Conservation (phyloP, 2,888 invertebrate species). For the Mellilla xanthometata region DNA sequence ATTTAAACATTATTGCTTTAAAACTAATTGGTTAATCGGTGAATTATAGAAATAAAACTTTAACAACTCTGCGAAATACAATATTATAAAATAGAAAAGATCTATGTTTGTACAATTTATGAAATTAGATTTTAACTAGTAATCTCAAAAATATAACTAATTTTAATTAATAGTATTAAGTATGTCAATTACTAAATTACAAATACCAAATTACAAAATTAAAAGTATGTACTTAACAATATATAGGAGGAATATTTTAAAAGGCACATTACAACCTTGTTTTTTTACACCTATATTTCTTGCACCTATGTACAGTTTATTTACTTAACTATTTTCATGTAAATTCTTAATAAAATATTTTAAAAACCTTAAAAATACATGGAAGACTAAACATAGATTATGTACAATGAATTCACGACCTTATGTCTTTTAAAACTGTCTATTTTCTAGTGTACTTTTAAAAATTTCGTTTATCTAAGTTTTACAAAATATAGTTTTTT, state of each 20-base stretch:
- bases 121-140: conserved; percentile 47
- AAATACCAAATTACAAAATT: conserved; percentile 15
- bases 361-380: conserved; percentile 43
- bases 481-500: conserved; percentile 47
- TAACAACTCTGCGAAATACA: conserved; percentile 72
- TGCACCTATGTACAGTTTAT: conserved; percentile 32
- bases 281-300: conserved; percentile 29
- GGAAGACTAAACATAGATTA: conserved; percentile 63
- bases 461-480: conserved; percentile 37
- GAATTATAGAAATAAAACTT: conserved; percentile 43
- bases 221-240: conserved; percentile 20
- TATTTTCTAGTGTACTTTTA: conserved; percentile 48
- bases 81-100: conserved; percentile 56
- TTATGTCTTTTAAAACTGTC: conserved; percentile 53
- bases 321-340: conserved; percentile 32
- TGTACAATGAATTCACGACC: conserved; percentile 48
- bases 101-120: conserved; percentile 58
- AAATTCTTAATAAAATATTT: conserved; percentile 47
- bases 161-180: no score
- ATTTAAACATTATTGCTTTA: conserved; percentile 39
- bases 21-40: conserved; percentile 27
- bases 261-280: conserved; percentile 50
- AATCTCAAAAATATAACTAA: conserved; percentile 66
- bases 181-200: conserved; percentile 19
- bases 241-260: conserved; percentile 28